A percentile compares a stretch with the other conserved stretches of the same genome.
These are phyloP conservation scores for Ovibos moschatus DNA, from an alignment of 2,113 vertebrate species.

Conservation along the genomic window DNA sequence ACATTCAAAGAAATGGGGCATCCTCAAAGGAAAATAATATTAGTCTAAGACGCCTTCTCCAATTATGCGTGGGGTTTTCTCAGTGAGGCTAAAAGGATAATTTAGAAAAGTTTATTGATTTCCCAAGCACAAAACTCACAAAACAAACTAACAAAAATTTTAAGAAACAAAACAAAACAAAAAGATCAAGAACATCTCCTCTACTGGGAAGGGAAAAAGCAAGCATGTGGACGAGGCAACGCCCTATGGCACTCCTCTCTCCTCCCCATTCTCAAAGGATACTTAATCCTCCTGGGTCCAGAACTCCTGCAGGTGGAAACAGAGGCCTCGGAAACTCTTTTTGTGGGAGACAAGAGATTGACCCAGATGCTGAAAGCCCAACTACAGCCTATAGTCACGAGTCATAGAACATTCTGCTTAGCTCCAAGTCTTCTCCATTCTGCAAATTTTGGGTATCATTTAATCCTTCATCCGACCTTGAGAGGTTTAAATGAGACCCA, in stretches of 20 bases:
- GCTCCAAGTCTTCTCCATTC: neutral
- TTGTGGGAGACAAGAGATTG: too few relatives aligned
- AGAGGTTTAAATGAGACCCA: neutral
- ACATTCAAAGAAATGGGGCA: neutral
- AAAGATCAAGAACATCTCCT: neutral
- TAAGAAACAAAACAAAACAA: neutral
- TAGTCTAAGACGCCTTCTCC: neutral
- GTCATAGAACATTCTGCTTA: neutral
- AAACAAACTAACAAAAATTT: neutral
- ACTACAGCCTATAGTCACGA: neutral
- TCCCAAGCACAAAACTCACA: neutral
- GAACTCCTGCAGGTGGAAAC: neutral
- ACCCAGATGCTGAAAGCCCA: neutral
- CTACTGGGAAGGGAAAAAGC: neutral
- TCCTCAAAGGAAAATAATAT: neutral
- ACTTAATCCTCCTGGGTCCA: too few relatives aligned
- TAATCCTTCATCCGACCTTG: neutral
- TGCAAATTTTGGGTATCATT: neutral
- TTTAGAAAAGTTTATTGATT: neutral
- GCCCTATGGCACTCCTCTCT: neutral
- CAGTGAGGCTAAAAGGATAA: neutral
- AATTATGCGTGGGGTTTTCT: neutral
- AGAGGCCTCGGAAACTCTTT: neutral
- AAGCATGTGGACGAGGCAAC: neutral
- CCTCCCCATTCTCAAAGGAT: neutral